phyloP scores from a whole-genome alignment of 1,140 invertebrate genomes.

The Caenorhabditis remanei region DNA sequence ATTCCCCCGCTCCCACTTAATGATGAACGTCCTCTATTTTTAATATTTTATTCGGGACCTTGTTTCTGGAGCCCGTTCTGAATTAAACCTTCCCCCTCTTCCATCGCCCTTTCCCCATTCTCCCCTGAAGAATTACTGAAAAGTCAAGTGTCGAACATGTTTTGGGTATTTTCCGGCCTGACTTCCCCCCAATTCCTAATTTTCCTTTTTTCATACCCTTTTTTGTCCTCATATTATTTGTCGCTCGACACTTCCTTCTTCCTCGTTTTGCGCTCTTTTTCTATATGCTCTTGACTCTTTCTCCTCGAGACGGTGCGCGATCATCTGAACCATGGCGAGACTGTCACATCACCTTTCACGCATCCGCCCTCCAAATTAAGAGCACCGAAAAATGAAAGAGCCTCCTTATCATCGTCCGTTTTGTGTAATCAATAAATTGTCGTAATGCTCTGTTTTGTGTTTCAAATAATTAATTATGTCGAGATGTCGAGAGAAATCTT shows the following conservation, averaged over 20 bases:
- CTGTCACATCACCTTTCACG: too few relatives aligned
- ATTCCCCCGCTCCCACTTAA: neutral
- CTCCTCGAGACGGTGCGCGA: too few relatives aligned
- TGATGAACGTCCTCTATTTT: neutral
- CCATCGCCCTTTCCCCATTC: neutral
- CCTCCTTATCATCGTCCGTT: neutral
- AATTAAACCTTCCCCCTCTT: neutral
- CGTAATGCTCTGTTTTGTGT: slow-evolving; percentile 25
- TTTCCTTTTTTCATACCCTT: neutral
- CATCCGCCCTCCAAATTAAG: neutral
- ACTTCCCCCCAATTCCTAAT: neutral
- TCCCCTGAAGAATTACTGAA: neutral
- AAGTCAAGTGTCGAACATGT: neutral
- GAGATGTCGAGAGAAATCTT: too few relatives aligned
- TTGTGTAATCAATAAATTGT: slow-evolving; percentile 40
- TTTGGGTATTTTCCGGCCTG: slow-evolving; percentile 14
- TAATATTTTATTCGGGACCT: neutral
- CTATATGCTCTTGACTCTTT: neutral
- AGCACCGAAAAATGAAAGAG: neutral
- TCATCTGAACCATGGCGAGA: too few relatives aligned
- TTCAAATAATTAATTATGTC: too few relatives aligned
- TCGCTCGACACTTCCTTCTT: neutral
- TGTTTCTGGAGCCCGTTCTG: neutral
- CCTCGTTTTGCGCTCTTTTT: neutral
- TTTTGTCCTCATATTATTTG: neutral